A percentile compares a stretch with the other conserved stretches of the same genome.
phyloP scores from a whole-genome alignment of 2,888 invertebrate genomes.

The Leptinotarsa haldemani region DNA sequence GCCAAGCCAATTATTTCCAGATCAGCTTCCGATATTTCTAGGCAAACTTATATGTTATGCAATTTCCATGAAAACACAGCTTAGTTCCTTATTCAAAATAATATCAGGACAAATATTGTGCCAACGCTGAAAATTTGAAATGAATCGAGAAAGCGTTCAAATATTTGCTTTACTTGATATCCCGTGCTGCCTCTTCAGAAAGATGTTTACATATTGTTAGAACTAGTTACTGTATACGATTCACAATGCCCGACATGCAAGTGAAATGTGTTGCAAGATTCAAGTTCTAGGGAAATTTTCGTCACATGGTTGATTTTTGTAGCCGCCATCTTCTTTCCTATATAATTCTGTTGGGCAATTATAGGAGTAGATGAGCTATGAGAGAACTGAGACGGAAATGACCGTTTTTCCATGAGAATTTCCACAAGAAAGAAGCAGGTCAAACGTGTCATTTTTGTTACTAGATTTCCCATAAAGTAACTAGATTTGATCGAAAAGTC shows the following conservation, averaged over 20 bases:
- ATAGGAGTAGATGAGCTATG: no score
- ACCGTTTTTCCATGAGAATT: no score
- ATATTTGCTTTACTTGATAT: slow-evolving; percentile 43
- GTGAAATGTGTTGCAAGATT: not conserved
- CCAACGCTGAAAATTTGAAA: slow-evolving; percentile 35
- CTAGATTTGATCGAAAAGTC: no score
- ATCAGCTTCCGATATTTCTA: not conserved
- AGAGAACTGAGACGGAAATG: no score
- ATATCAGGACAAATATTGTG: slow-evolving; percentile 36
- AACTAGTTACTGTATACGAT: slow-evolving; percentile 30
- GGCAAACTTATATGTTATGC: not conserved
- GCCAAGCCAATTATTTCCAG: not conserved
- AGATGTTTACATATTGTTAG: slow-evolving; percentile 40
- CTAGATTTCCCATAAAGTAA: no score
- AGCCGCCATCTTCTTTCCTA: no score
- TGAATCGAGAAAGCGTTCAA: slow-evolving; percentile 35
- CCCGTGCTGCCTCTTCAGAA: slow-evolving; percentile 33
- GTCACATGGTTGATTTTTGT: no score
- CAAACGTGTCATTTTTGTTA: no score
- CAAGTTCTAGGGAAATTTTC: not conserved
- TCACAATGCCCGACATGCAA: slow-evolving; percentile 15
- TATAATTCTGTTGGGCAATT: no score
- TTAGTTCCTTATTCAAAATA: slow-evolving; percentile 31
- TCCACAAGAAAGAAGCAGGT: no score
- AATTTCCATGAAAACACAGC: slow-evolving; percentile 9